These are phyloP conservation scores for Priocnemis perturbator DNA, from an alignment of 2,888 invertebrate genomes.

Conservation along the genomic window DNA sequence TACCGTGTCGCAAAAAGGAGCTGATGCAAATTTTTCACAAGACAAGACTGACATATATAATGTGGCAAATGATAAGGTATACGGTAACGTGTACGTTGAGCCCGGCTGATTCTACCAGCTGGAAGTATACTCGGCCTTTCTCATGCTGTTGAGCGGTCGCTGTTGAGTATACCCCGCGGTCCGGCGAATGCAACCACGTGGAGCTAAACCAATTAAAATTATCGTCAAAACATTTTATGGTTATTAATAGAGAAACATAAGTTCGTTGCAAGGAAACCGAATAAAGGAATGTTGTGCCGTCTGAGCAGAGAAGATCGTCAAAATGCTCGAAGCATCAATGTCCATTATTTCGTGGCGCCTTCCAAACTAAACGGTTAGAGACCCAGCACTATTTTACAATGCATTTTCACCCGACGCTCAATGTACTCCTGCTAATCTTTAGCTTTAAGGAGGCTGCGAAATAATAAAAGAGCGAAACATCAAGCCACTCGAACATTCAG, in stretches of 20 bases:
- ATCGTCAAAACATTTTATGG: slow-evolving; percentile 11
- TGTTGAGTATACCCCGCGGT: slow-evolving; percentile 74
- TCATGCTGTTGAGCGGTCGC: slow-evolving; percentile 75
- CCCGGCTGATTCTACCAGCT: slow-evolving; percentile 71
- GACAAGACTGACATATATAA: slow-evolving; percentile 26
- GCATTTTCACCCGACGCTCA: no score
- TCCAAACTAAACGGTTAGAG: no score
- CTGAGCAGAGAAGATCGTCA: neutral
- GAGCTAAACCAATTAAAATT: slow-evolving; percentile 67
- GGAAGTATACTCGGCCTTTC: slow-evolving; percentile 75
- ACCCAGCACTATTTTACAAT: no score
- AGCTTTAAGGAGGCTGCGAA: no score
- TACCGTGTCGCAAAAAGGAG: slow-evolving; percentile 17
- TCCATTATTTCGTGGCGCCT: no score
- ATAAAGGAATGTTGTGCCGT: neutral
- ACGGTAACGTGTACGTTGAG: slow-evolving; percentile 50
- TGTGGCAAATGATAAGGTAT: slow-evolving; percentile 28
- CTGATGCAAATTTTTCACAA: slow-evolving; percentile 20
- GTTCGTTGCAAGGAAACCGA: no score
- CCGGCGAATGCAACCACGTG: slow-evolving; percentile 70
- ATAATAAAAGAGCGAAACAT: no score
- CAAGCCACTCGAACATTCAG: no score
- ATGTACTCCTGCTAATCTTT: no score
- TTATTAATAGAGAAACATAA: neutral
- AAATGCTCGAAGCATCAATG: neutral